Percentiles rank a stretch among this genome's conserved stretches.
Evolutionary conservation across 2,888 invertebrate genomes (phyloP).

Genomic region (Halictus ligatus): DNA sequence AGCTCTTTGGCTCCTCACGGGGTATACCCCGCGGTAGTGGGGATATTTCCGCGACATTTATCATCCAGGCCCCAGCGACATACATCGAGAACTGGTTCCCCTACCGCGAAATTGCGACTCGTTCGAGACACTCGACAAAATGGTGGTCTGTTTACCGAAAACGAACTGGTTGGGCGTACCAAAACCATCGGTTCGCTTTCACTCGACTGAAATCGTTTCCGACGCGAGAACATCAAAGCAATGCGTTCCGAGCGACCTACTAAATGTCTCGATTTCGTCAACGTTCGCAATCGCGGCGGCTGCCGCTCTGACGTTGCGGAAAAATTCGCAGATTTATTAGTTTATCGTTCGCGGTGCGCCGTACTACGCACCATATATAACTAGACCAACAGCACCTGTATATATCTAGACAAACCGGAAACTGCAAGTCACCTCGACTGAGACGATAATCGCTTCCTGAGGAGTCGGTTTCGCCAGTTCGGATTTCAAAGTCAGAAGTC

Average conservation of each 20-base stretch:
- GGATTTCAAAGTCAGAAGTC: not conserved
- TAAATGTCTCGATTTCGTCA: not conserved
- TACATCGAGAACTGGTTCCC: too few species aligned
- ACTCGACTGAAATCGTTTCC: not conserved
- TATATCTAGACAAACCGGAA: not conserved
- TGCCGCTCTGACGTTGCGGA: not conserved
- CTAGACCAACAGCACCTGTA: not conserved
- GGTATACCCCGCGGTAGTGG: too few species aligned
- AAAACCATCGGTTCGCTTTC: not conserved
- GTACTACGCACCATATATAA: not conserved
- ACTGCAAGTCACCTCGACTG: not conserved
- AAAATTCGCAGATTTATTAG: not conserved
- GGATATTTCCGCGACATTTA: too few species aligned
- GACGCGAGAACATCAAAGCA: not conserved
- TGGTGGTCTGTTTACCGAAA: not conserved
- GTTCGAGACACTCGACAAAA: not conserved
- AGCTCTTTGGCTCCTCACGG: too few species aligned
- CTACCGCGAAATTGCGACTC: not conserved
- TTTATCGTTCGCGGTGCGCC: not conserved
- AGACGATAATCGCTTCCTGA: not conserved
- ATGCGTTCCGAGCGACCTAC: conserved; percentile 2
- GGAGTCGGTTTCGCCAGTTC: not conserved
- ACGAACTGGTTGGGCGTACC: not conserved
- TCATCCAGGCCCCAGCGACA: too few species aligned
- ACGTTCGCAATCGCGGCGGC: not conserved